These are phyloP conservation scores for Pseudococcus longispinus DNA, from an alignment of 2,888 invertebrate genomes.

Conservation along the genomic window DNA sequence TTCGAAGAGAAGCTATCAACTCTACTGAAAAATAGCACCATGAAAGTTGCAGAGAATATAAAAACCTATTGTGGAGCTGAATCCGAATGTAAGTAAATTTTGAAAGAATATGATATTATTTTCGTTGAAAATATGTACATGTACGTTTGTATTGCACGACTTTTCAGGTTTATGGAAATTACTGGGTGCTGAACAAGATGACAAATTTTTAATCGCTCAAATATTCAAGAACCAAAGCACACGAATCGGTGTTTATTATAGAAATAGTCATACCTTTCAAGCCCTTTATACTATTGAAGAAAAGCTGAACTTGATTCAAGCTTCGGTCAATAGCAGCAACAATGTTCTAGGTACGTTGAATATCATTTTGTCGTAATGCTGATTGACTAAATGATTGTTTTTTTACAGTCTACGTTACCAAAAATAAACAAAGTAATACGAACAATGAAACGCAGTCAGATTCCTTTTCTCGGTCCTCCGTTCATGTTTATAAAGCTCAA, in stretches of 20 bases:
- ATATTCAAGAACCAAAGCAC: constrained; percentile 21
- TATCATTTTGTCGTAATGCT: not conserved
- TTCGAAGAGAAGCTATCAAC: not conserved
- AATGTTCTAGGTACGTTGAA: constrained; percentile 68
- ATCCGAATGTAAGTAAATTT: constrained; percentile 39
- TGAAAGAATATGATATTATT: not conserved
- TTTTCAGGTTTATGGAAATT: constrained; percentile 68
- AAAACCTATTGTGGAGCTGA: not conserved
- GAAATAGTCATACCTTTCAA: constrained; percentile 57
- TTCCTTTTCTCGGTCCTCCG: not conserved
- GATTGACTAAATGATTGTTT: not conserved
- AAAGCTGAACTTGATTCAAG: constrained; percentile 77
- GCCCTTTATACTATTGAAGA: constrained; percentile 60
- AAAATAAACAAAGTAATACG: constrained; percentile 17
- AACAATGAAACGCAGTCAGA: constrained; percentile 36
- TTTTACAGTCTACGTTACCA: constrained; percentile 48
- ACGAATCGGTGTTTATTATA: not conserved
- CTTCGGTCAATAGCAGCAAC: constrained; percentile 75
- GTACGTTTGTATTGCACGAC: too few species aligned
- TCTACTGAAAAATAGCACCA: not conserved
- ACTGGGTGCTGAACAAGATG: constrained; percentile 81
- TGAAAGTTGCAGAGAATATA: constrained; percentile 15
- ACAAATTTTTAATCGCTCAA: constrained; percentile 69
- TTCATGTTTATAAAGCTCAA: constrained; percentile 31
- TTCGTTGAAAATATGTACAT: not conserved